Base-by-base conservation (phyloP, 53 echinoderm and acorn worm species). In the Antedon mediterranea region DNA sequence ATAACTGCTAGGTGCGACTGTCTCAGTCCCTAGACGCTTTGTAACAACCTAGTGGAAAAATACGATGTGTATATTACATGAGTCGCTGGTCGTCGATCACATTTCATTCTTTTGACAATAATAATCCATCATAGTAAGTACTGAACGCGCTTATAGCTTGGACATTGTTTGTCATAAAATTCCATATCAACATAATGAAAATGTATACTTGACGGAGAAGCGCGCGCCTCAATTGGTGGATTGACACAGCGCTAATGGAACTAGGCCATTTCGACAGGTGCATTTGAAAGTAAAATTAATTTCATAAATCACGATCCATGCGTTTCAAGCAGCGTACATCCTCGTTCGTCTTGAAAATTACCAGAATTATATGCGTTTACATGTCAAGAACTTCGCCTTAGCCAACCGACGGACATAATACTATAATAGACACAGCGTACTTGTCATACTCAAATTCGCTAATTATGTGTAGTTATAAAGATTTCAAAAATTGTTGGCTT, bases 21-120 rank as follows among this genome's bases (percentile, higher is more conserved):
- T 2, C 57, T 57, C 57, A 57, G 57, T 57, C 57, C 57, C 57
- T 57, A 5, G 57, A 57, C 57, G 57, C 57, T 57, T 57, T 57
- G 57, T 57, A 15, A 18, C 57, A 11, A 26, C 57, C 57, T 57
- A 57, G 7, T 57, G 41, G 57, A 57, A 57, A 57, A 57, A 57
- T 57, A 57, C 57, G 57, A 57, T 57, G 57, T 57, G 57, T 57
- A 57, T 57, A 57, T 57, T 57, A 57, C 9, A 57, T 57, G 57
- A 57, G 57, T 57, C 57, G 57, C 57, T 57, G 57, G 57, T 57
- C 57, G 57, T 57, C 23, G 57, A 57, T 57, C 57, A 57, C 57
- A 57, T 57, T 57, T 57, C 57, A 57, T 57, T 57, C 57, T 57
- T 57, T 57, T 57, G 57, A 57, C 57, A 57, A 57, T 57, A 57